A percentile compares a stretch with the other conserved stretches of the same genome.
These are phyloP conservation scores for Drosophila lutescens DNA, from an alignment of 2,888 invertebrate species.

Conservation along the genomic window DNA sequence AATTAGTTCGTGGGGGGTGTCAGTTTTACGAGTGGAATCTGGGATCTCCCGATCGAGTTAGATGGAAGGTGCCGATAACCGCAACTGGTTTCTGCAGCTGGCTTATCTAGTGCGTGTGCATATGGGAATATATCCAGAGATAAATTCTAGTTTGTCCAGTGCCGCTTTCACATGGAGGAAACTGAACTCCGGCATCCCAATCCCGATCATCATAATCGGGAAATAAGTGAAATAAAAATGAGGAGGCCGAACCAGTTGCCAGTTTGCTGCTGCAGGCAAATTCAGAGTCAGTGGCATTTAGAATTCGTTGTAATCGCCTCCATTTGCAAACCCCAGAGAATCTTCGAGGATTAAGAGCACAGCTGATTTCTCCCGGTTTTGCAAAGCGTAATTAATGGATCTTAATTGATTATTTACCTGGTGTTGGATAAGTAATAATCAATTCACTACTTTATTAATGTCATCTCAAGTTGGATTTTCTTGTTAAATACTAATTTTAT, in stretches of 20 bases:
- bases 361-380: conserved; percentile 2
- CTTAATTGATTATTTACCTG: conserved; percentile 17
- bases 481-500: neutral
- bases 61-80: conserved; percentile 21
- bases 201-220: conserved; percentile 32
- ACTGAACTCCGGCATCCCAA: conserved; percentile 16
- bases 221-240: conserved; percentile 53
- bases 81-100: conserved; percentile 38
- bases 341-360: conserved; percentile 22
- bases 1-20: conserved; percentile 78
- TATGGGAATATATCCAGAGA: conserved; percentile 28
- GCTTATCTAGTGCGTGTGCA: conserved; percentile 50
- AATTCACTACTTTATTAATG: neutral
- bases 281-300: conserved; percentile 33
- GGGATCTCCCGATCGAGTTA: conserved; percentile 13
- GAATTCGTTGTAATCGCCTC: conserved; percentile 28
- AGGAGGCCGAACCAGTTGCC: conserved; percentile 41
- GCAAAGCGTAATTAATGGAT: conserved; percentile 4
- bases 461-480: neutral
- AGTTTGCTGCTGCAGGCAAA: neutral
- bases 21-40: conserved; percentile 25
- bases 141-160: conserved; percentile 41
- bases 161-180: conserved; percentile 46
- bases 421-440: neutral
- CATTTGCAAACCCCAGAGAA: conserved; percentile 18